phyloP scores from a whole-genome alignment of 2,888 invertebrate species.

The Dasypolia templi region DNA sequence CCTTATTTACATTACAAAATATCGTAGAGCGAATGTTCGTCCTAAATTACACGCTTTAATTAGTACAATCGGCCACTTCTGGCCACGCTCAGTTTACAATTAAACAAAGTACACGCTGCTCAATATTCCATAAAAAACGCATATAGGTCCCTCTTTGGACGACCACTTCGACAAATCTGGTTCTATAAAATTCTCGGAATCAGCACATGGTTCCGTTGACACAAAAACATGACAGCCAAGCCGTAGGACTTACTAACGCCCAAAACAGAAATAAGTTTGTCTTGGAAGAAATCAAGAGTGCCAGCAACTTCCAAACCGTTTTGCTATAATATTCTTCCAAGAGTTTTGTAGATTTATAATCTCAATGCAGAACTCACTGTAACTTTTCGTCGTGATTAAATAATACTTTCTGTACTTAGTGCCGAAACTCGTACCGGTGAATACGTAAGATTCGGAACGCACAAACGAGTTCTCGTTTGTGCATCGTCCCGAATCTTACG shows the following conservation, averaged over 20 bases:
- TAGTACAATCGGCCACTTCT: slow-evolving; percentile 26
- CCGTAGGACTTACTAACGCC: slow-evolving; percentile 30
- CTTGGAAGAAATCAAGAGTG: slow-evolving; percentile 33
- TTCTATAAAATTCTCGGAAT: slow-evolving; percentile 40
- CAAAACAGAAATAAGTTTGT: slow-evolving; percentile 29
- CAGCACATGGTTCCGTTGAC: slow-evolving; percentile 13
- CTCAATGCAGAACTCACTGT: background rate
- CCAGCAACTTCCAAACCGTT: slow-evolving; percentile 9
- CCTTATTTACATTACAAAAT: slow-evolving; percentile 37
- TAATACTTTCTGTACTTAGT: background rate
- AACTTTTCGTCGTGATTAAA: background rate
- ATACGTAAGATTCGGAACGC: background rate
- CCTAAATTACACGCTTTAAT: slow-evolving; percentile 27
- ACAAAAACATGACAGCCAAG: slow-evolving; percentile 23
- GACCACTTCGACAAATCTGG: slow-evolving; percentile 25
- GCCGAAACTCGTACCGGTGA: background rate
- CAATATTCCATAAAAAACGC: background rate
- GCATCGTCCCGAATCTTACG: no score
- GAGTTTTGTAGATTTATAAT: background rate
- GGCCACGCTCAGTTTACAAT: slow-evolving; percentile 1
- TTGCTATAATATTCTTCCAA: background rate
- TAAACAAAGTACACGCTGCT: slow-evolving; percentile 11
- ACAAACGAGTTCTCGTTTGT: background rate
- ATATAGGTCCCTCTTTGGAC: background rate
- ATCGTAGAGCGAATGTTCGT: slow-evolving; percentile 33